phyloP scores from a whole-genome alignment of 2,113 vertebrate species.

The Osmerus eperlanus region DNA sequence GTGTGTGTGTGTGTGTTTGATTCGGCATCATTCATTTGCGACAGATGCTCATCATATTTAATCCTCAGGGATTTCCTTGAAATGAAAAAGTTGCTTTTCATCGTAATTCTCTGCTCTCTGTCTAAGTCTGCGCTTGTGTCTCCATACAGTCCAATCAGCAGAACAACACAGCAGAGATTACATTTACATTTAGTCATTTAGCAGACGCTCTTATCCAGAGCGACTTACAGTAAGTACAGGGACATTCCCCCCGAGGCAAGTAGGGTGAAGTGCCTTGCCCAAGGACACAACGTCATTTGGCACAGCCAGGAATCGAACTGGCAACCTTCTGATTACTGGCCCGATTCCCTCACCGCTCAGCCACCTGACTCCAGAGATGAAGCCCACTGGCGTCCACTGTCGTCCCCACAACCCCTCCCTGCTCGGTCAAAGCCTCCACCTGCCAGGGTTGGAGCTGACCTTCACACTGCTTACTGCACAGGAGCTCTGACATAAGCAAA shows the following conservation, averaged over 20 bases:
- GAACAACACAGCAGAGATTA: background rate
- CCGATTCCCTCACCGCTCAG: too few relatives aligned
- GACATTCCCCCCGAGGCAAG: too few relatives aligned
- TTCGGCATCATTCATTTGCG: background rate
- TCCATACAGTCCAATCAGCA: background rate
- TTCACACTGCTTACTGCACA: background rate
- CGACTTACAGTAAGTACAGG: too few relatives aligned
- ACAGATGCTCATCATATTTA: background rate
- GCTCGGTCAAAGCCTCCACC: background rate
- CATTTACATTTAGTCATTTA: too few relatives aligned
- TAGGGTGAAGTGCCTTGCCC: too few relatives aligned
- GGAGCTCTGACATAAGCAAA: background rate
- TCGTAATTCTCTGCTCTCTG: too few relatives aligned
- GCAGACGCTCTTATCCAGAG: too few relatives aligned
- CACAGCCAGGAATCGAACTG: too few relatives aligned
- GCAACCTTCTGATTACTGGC: too few relatives aligned
- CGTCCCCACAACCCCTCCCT: background rate
- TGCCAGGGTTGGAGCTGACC: background rate
- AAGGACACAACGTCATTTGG: too few relatives aligned
- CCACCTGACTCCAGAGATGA: too few relatives aligned
- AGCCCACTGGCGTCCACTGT: background rate
- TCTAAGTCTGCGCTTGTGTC: background rate
- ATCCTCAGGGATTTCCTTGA: background rate
- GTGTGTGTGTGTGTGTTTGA: slow-evolving; percentile 12
- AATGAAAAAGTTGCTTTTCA: background rate